Evolutionary conservation across 2,113 vertebrate species (phyloP).

Genomic region (Oxygymnocypris stewartii): DNA sequence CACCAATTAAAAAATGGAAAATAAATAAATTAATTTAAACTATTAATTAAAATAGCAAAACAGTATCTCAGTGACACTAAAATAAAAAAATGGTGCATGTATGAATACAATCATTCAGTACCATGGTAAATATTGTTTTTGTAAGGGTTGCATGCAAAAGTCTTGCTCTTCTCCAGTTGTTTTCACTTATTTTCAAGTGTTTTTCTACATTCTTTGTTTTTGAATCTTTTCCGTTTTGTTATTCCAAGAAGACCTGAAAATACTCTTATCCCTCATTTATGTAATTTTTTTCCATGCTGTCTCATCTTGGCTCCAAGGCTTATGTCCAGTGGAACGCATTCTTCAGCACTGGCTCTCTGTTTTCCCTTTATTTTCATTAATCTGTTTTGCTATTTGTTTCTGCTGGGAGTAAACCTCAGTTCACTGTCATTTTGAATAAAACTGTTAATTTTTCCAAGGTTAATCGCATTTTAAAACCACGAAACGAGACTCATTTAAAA

Average conservation of each 20-base stretch:
- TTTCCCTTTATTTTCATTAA: neutral
- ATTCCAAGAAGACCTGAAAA: slow-evolving; percentile 2
- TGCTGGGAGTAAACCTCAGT: slow-evolving; percentile 1
- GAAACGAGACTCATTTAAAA: slow-evolving; percentile 15
- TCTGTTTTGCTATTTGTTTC: slow-evolving; percentile 11
- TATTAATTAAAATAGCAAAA: no score
- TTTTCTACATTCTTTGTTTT: neutral
- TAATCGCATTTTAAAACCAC: neutral
- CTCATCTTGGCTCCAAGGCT: neutral
- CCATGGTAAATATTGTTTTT: neutral
- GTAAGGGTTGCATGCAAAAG: neutral
- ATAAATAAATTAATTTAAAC: no score
- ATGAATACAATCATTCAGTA: neutral
- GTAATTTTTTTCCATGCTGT: neutral
- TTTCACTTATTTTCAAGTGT: slow-evolving; percentile 1
- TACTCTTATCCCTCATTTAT: neutral
- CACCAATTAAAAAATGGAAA: no score
- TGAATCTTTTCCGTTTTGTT: slow-evolving; percentile 4
- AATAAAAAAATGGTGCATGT: neutral
- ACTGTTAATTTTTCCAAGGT: neutral
- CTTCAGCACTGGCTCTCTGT: neutral
- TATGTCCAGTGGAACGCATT: slow-evolving; percentile 14
- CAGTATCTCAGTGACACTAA: neutral
- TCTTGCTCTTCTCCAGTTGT: neutral
- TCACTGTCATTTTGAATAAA: slow-evolving; percentile 28